Evolutionary conservation across 2,888 invertebrate genomes (phyloP).

Genomic region (Chloroclysta siterata): DNA sequence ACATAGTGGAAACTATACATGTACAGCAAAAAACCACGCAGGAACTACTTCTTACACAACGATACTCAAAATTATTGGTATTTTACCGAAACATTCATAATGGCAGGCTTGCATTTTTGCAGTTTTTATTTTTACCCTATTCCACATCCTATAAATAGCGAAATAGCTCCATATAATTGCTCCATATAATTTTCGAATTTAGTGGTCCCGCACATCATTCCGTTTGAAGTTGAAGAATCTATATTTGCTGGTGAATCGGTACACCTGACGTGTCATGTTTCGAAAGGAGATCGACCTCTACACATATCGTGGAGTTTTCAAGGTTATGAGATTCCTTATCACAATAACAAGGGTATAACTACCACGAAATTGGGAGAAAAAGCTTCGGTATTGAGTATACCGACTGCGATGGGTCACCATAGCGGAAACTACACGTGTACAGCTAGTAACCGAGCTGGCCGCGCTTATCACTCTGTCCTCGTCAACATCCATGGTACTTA

Average conservation of each 20-base stretch:
- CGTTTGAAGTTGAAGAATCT: slow-evolving; percentile 88
- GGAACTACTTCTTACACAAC: slow-evolving; percentile 80
- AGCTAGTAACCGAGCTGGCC: slow-evolving; percentile 86
- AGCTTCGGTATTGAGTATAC: slow-evolving; percentile 85
- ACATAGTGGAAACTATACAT: slow-evolving; percentile 85
- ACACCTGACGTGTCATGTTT: slow-evolving; percentile 87
- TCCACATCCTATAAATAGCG: slow-evolving; percentile 30
- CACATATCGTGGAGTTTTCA: slow-evolving; percentile 89
- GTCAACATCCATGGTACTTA: slow-evolving; percentile 86
- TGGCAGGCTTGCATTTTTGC: slow-evolving; percentile 38
- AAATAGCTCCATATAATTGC: slow-evolving; percentile 6
- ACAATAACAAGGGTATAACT: slow-evolving; percentile 80
- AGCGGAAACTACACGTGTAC: slow-evolving; percentile 87
- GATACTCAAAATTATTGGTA: slow-evolving; percentile 83
- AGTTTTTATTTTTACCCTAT: slow-evolving; percentile 40
- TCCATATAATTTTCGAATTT: slow-evolving; percentile 44
- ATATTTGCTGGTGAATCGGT: slow-evolving; percentile 88
- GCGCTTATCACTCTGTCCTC: slow-evolving; percentile 81
- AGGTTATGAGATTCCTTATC: slow-evolving; percentile 85
- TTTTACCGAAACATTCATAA: slow-evolving; percentile 28
- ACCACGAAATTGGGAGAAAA: slow-evolving; percentile 83
- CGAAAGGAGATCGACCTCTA: slow-evolving; percentile 89
- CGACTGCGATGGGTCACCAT: slow-evolving; percentile 84
- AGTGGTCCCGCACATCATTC: slow-evolving; percentile 87
- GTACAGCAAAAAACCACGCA: slow-evolving; percentile 82